Percentiles rank a stretch among this genome's conserved stretches.
These are phyloP conservation scores for Actinostola sp. DNA, from an alignment of 92 coral and sea anemone species.

Conservation along the genomic window DNA sequence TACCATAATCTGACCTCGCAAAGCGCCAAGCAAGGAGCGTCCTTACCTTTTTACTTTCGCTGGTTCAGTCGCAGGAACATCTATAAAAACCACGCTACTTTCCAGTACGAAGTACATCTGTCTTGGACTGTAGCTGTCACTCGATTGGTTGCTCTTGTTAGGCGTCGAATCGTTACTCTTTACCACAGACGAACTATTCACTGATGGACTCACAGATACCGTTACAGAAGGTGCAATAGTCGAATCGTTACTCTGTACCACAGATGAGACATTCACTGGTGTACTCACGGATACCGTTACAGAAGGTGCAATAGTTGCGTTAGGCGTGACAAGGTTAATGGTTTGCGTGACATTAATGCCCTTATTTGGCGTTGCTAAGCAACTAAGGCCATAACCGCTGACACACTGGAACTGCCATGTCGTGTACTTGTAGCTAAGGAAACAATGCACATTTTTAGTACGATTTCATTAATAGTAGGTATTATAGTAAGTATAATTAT, in stretches of 20 bases:
- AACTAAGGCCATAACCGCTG: slow-evolving; percentile 86
- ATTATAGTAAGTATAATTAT: no score
- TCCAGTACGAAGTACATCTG: slow-evolving; percentile 68
- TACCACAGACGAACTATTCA: slow-evolving; percentile 15
- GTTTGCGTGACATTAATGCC: slow-evolving; percentile 17
- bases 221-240: slow-evolving; percentile 22
- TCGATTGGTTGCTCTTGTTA: background rate
- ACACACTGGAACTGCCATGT: slow-evolving; percentile 80
- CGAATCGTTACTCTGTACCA: slow-evolving; percentile 30
- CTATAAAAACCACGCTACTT: slow-evolving; percentile 81
- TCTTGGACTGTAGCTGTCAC: slow-evolving; percentile 35
- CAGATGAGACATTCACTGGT: slow-evolving; percentile 27
- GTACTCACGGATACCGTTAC: slow-evolving; percentile 26
- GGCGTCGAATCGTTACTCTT: slow-evolving; percentile 15
- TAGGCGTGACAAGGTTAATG: slow-evolving; percentile 17
- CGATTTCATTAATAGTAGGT: no score
- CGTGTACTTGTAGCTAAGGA: slow-evolving; percentile 60
- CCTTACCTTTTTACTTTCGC: slow-evolving; percentile 75
- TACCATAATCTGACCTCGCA: no score
- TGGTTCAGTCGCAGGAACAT: slow-evolving; percentile 69
- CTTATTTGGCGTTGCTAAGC: slow-evolving; percentile 34
- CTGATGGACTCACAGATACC: slow-evolving; percentile 31
- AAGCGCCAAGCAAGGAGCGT: no score
- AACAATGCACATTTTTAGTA: background rate
- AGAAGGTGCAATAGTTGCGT: slow-evolving; percentile 14